Conservation (phyloP, 2,888 invertebrate genomes). For the Synergus itoensis region DNA sequence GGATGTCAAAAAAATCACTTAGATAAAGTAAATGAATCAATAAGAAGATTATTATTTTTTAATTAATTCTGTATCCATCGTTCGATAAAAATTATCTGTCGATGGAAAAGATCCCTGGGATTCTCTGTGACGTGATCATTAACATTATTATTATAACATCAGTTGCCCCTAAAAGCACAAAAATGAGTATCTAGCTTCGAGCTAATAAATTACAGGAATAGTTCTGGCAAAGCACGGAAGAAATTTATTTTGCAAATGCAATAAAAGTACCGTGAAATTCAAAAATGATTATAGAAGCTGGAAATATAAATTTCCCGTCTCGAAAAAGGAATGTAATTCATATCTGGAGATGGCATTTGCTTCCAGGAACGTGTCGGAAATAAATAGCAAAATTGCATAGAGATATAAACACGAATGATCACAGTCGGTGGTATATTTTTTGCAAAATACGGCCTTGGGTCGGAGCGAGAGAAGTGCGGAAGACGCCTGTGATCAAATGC, state of each 20-base stretch:
- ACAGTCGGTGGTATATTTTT: conserved; percentile 35
- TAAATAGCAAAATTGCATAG: conserved; percentile 36
- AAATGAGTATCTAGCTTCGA: neutral
- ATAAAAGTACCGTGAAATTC: conserved; percentile 1
- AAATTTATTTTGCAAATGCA: conserved; percentile 1
- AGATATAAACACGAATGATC: conserved; percentile 36
- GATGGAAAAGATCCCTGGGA: too few relatives aligned
- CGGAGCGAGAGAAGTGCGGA: conserved; percentile 40
- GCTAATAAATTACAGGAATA: neutral
- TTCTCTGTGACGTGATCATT: too few relatives aligned
- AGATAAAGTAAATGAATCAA: too few relatives aligned
- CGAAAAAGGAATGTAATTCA: conserved; percentile 19
- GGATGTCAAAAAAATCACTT: too few relatives aligned
- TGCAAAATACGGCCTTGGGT: conserved; percentile 6
- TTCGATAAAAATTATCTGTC: too few relatives aligned
- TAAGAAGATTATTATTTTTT: too few relatives aligned
- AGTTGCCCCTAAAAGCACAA: neutral
- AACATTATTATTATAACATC: too few relatives aligned
- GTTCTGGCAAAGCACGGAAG: neutral
- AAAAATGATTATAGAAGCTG: conserved; percentile 16
- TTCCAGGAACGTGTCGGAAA: conserved; percentile 34
- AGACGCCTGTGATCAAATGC: conserved; percentile 38
- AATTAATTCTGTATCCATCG: too few relatives aligned
- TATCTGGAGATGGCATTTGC: conserved; percentile 20
- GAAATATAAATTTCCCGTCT: conserved; percentile 5